Percentiles rank a stretch among this genome's conserved stretches.
Evolutionary conservation across 2,888 invertebrate genomes (phyloP).

Genomic region (Meloe dianella): DNA sequence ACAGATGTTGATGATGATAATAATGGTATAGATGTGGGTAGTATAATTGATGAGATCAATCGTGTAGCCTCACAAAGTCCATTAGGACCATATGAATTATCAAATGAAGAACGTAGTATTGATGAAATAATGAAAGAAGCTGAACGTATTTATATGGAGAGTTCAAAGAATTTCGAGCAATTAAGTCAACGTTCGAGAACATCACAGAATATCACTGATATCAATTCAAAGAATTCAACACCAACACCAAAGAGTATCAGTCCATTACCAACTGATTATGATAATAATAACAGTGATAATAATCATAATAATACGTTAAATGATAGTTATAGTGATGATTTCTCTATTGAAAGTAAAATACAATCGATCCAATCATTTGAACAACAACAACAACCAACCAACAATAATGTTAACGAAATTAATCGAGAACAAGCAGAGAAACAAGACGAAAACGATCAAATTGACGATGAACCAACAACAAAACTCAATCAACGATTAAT

Average conservation of each 20-base stretch:
- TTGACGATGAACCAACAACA: neutral
- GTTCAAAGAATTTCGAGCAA: conserved; percentile 60
- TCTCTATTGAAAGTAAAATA: conserved; percentile 49
- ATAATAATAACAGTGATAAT: conserved; percentile 35
- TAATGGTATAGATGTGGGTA: conserved; percentile 69
- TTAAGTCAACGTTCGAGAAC: conserved; percentile 57
- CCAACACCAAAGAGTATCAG: conserved; percentile 57
- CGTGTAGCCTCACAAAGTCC: conserved; percentile 61
- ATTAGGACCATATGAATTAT: conserved; percentile 57
- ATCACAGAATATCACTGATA: conserved; percentile 54
- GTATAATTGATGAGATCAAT: conserved; percentile 73
- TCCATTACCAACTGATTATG: conserved; percentile 53
- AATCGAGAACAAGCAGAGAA: no score
- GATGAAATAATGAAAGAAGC: conserved; percentile 68
- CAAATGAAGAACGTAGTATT: conserved; percentile 61
- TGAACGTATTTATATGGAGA: conserved; percentile 61
- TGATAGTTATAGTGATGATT: conserved; percentile 54
- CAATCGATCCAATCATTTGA: conserved; percentile 31
- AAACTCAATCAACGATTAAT: conserved; percentile 50
- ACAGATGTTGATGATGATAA: conserved; percentile 55
- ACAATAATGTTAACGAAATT: neutral
- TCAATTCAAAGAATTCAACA: conserved; percentile 48
- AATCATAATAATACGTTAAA: neutral
- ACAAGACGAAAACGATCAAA: neutral
- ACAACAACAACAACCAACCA: neutral